phyloP scores from a whole-genome alignment of 2,113 vertebrate genomes.

The Pardalotus punctatus region DNA sequence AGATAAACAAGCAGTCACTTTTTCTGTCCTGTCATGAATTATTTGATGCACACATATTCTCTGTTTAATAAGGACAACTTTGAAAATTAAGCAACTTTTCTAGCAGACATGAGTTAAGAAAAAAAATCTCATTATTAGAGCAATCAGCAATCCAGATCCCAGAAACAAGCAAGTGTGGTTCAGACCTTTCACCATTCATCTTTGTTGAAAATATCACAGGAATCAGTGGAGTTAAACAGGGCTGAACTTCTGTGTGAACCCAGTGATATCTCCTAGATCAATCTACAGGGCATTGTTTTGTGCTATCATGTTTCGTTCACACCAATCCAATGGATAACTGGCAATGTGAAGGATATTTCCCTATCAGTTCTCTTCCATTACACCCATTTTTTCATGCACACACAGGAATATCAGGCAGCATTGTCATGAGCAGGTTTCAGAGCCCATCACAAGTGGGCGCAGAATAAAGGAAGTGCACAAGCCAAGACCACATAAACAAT shows the following conservation, averaged over 20 bases:
- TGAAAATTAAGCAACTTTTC: not conserved
- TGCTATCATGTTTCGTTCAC: not conserved
- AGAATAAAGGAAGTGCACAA: not conserved
- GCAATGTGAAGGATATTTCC: not conserved
- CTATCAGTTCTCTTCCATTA: not conserved
- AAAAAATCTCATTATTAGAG: not conserved
- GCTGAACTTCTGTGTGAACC: not conserved
- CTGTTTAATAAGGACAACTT: not conserved
- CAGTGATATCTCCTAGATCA: not conserved
- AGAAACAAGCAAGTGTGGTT: not conserved
- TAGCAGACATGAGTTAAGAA: not conserved
- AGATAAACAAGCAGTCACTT: not conserved
- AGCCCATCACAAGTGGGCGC: not conserved
- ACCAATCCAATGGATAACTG: not conserved
- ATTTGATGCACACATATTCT: not conserved
- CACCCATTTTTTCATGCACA: not conserved
- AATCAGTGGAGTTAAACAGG: not conserved
- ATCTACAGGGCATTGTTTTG: not conserved
- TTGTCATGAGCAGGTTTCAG: not conserved
- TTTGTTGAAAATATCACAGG: not conserved
- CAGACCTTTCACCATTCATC: not conserved
- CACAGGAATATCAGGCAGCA: not conserved
- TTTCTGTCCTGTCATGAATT: not conserved
- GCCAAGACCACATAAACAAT: not conserved
- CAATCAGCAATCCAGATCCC: not conserved